These are phyloP conservation scores for Trypoxylus dichotomus DNA, from an alignment of 1,140 invertebrate genomes.

Conservation along the genomic window DNA sequence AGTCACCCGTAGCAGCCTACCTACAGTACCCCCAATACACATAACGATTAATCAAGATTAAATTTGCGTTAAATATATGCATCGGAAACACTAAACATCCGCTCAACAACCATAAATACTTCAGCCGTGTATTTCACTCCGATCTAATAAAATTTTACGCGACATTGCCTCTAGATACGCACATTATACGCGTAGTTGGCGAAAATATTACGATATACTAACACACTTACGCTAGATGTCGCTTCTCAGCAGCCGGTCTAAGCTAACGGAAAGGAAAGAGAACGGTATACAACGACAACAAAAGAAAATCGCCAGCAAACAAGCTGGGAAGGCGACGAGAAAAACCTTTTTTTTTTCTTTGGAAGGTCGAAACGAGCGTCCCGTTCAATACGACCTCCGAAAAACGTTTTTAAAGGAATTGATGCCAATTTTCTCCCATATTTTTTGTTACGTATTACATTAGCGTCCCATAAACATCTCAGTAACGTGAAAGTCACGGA, in stretches of 20 bases:
- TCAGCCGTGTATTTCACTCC: neutral
- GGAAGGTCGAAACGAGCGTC: neutral
- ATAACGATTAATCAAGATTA: too few species aligned
- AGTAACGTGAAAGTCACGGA: neutral
- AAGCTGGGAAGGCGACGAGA: too few species aligned
- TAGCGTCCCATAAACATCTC: slow-evolving; percentile 21
- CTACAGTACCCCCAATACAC: too few species aligned
- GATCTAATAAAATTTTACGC: neutral
- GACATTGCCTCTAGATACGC: neutral
- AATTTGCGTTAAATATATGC: neutral
- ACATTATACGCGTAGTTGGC: neutral
- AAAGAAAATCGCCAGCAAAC: too few species aligned
- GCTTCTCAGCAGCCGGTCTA: too few species aligned
- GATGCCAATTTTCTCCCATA: slow-evolving; percentile 11
- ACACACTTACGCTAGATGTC: too few species aligned
- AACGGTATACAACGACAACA: too few species aligned
- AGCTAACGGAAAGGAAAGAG: neutral
- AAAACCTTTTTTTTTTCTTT: neutral
- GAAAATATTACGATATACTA: neutral
- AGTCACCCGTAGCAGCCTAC: too few species aligned
- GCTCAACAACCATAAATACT: neutral
- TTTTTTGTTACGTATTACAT: slow-evolving; percentile 19
- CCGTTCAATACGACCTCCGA: neutral
- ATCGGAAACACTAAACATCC: neutral
- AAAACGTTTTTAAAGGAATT: slow-evolving; percentile 9